Percentiles rank a stretch among this genome's conserved stretches.
Evolutionary conservation across 2,888 invertebrate genomes (phyloP).

Genomic region (Mesorhabditis sp.): DNA sequence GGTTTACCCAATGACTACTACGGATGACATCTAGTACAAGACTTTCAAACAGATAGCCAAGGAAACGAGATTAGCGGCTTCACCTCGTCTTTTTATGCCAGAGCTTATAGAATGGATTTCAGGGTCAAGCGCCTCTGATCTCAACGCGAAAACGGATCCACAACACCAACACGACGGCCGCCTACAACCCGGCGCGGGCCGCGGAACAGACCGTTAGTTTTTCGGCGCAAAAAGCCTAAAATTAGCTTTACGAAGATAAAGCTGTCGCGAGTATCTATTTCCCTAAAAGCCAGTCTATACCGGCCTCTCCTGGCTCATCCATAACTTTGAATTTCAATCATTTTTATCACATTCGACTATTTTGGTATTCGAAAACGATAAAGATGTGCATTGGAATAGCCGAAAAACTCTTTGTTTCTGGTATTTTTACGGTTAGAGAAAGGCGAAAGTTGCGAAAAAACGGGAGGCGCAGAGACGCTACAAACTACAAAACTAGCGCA

Average conservation of each 20-base stretch:
- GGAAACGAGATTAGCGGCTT: too few relatives aligned
- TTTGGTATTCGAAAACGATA: not conserved
- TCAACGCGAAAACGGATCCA: conserved; percentile 28
- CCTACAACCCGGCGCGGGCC: conserved; percentile 4
- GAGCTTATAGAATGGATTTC: not conserved
- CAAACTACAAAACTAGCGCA: too few relatives aligned
- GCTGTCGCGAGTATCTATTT: not conserved
- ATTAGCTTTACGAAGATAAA: not conserved
- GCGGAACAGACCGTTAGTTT: not conserved
- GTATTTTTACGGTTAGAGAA: too few relatives aligned
- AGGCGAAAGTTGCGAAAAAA: too few relatives aligned
- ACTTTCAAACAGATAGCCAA: too few relatives aligned
- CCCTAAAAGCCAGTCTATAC: not conserved
- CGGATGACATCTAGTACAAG: too few relatives aligned
- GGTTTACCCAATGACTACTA: too few relatives aligned
- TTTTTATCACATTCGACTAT: not conserved
- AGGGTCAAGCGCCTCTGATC: conserved; percentile 34
- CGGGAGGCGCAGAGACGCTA: too few relatives aligned
- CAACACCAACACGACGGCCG: conserved; percentile 9
- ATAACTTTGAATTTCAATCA: not conserved
- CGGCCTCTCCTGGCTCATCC: not conserved
- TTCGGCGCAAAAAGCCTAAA: not conserved
- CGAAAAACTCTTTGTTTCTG: too few relatives aligned
- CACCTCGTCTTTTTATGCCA: not conserved
- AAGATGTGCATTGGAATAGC: too few relatives aligned